Evolutionary conservation across 2,113 vertebrate genomes (phyloP).

Genomic region (human (Homo sapiens)): GRCh38 chr17:38267501-38268000

Average conservation of each 20-base stretch:
- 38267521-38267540: slow-evolving; percentile 16
- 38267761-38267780: slow-evolving; percentile 69
- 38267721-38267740: slow-evolving; percentile 72
- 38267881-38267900: too few relatives aligned
- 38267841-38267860: neutral
- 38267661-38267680: slow-evolving; percentile 10
- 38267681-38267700: slow-evolving; percentile 15
- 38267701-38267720: slow-evolving; percentile 45
- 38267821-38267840: slow-evolving; percentile 49
- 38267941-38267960: too few relatives aligned
- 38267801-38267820: slow-evolving; percentile 43
- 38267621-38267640: slow-evolving; percentile 25
- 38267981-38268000: too few relatives aligned
- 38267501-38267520: neutral
- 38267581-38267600: neutral
- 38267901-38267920: too few relatives aligned
- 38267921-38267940: too few relatives aligned
- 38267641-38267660: slow-evolving; percentile 16
- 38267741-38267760: slow-evolving; percentile 75
- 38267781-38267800: slow-evolving; percentile 55
- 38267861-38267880: too few relatives aligned
- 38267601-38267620: neutral
- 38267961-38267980: too few relatives aligned
- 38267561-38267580: neutral
- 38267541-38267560: slow-evolving; percentile 18